These are phyloP conservation scores for Embiotoca jacksoni DNA, from an alignment of 2,113 vertebrate genomes.

Conservation along the genomic window DNA sequence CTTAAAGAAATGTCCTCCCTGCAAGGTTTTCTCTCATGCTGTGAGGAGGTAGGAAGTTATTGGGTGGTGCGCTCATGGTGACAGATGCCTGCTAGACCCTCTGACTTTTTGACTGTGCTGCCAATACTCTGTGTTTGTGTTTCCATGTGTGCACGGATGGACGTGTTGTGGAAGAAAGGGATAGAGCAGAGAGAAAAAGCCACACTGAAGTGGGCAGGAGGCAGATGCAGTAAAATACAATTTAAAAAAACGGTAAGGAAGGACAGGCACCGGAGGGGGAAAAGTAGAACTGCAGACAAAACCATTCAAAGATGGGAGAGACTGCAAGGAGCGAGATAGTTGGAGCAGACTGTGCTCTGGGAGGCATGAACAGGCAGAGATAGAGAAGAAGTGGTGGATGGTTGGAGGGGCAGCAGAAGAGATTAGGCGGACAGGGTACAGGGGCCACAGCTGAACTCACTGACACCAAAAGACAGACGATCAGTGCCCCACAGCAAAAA, in stretches of 20 bases:
- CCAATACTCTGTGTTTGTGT: conserved; percentile 38
- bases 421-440: conserved; percentile 46
- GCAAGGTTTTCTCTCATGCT: neutral
- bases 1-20: neutral
- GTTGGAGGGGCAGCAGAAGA: conserved; percentile 31
- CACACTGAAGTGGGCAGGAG: conserved; percentile 1
- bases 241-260: conserved; percentile 1
- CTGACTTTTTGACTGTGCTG: conserved; percentile 47
- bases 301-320: conserved; percentile 41
- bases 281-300: conserved; percentile 39
- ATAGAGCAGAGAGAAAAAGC: conserved; percentile 1
- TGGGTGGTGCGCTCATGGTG: conserved; percentile 23
- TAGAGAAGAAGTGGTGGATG: conserved; percentile 28
- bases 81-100: conserved; percentile 45
- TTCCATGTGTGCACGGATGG: conserved; percentile 38
- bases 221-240: neutral
- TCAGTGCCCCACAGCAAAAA: conserved; percentile 16
- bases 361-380: conserved; percentile 25
- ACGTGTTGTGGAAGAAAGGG: neutral
- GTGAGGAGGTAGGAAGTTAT: conserved; percentile 6
- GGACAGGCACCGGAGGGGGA: neutral
- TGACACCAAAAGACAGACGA: conserved; percentile 61
- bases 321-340: conserved; percentile 25
- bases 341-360: conserved; percentile 30
- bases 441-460: conserved; percentile 63